phyloP scores from a whole-genome alignment of 2,888 invertebrate genomes.

The Ophioninae sp. region DNA sequence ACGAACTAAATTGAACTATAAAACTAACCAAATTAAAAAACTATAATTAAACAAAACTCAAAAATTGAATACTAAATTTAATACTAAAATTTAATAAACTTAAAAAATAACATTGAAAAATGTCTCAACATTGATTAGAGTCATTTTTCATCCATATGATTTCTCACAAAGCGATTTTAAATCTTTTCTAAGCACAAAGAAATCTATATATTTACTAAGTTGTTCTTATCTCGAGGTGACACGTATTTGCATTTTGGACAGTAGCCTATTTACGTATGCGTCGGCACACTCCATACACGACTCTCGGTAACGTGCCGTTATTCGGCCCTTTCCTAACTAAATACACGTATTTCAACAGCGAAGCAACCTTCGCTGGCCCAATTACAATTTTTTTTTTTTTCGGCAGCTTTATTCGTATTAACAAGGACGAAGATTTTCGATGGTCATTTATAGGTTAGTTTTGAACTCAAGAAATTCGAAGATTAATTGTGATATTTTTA shows the following conservation, averaged over 20 bases:
- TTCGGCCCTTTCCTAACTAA: slow-evolving; percentile 69
- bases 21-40: no score
- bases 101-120: no score
- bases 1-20: no score
- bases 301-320: slow-evolving; percentile 58
- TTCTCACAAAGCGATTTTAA: slow-evolving; percentile 34
- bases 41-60: no score
- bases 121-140: slow-evolving; percentile 20
- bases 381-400: slow-evolving; percentile 14
- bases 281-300: slow-evolving; percentile 75
- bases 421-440: not conserved
- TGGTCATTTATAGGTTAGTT: not conserved
- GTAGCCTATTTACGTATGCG: slow-evolving; percentile 77
- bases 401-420: not conserved
- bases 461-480: no score
- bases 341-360: slow-evolving; percentile 67
- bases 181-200: slow-evolving; percentile 35
- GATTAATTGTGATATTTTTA: no score
- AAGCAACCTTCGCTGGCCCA: slow-evolving; percentile 30
- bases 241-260: slow-evolving; percentile 77
- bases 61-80: no score
- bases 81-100: no score
- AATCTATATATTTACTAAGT: slow-evolving; percentile 34
- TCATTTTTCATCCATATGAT: slow-evolving; percentile 17
- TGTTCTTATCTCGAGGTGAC: slow-evolving; percentile 75